Evolutionary conservation across 1,140 invertebrate species (phyloP).

Genomic region (Pseudoatta argentina): DNA sequence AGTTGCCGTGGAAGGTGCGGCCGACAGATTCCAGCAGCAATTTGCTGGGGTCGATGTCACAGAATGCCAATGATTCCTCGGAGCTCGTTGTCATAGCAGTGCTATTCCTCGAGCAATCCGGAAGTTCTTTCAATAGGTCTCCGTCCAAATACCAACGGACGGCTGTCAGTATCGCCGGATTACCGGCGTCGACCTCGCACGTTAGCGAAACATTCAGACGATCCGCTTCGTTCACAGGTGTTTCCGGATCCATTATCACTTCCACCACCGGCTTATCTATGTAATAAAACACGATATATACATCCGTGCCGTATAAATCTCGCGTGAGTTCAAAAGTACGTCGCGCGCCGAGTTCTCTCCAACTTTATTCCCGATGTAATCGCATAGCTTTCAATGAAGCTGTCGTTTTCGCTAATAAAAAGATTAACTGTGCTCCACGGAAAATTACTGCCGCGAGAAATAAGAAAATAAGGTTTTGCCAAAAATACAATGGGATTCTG

Average conservation of each 20-base stretch:
- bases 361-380: slow-evolving; percentile 43
- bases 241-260: slow-evolving; percentile 91
- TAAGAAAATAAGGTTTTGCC: background rate
- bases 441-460: slow-evolving; percentile 31
- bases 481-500: background rate
- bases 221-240: slow-evolving; percentile 93
- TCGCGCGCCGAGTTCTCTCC: background rate
- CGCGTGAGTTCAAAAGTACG: background rate
- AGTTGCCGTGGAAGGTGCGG: slow-evolving; percentile 95
- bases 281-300: slow-evolving; percentile 42
- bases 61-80: slow-evolving; percentile 87
- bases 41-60: slow-evolving; percentile 94
- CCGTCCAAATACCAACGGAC: slow-evolving; percentile 94
- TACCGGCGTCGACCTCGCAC: slow-evolving; percentile 92
- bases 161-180: slow-evolving; percentile 89
- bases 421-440: background rate
- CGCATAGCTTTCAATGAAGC: slow-evolving; percentile 34
- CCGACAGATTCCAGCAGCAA: slow-evolving; percentile 93
- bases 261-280: slow-evolving; percentile 92
- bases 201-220: slow-evolving; percentile 93
- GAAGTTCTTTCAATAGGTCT: slow-evolving; percentile 93
- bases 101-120: slow-evolving; percentile 91
- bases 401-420: slow-evolving; percentile 45
- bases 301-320: background rate
- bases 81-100: slow-evolving; percentile 76